Base-by-base conservation (phyloP, 2,113 vertebrate genomes). In the Tragelaphus buxtoni region DNA sequence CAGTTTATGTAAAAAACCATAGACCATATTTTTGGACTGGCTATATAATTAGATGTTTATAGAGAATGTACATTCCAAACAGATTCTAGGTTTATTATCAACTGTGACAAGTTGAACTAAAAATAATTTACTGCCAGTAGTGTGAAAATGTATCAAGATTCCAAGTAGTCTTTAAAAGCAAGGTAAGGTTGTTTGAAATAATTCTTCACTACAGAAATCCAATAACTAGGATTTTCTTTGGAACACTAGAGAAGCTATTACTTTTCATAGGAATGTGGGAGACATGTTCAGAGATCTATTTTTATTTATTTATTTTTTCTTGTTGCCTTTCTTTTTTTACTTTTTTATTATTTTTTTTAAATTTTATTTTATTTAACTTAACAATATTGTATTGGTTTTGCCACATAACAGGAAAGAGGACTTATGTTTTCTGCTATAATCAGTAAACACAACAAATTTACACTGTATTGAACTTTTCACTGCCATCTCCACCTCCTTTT, bases 221-320 rank as follows among this genome's bases (percentile, higher is more conserved):
- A 96, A 72, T 86, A 95, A 63, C 12, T 20, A 58, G 53, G 3
- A 91, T 93, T 94, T 95, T 76, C 58, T 72, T 60, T 91, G 22
- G n/a, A 92, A 94, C 63, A 58, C 2, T 74, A 84, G 60, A 45
- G 16, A 47, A 9, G 28, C 22, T 69, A 18, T 83, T 94, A 35
- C 18, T 96, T 53, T 63, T 82, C 92, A 49, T 3, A 82, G 9
- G 4, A 89, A 89, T 74, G 9, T 8, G 7, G 17, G 30, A 91
- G 51, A 82, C n/a, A 86, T 12, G 77, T 32, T 86, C 7, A 63
- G 47, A 88, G 22, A 22, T 88, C 81, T 94, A 7, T 85, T 53
- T 90, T 86, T 80, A 95, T 42, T 42, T 42, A 42, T 42, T 42
- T 42, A 42, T 42, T 42, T 42, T 42, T 42, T 42, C 42, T 42